phyloP scores from a whole-genome alignment of 1,140 invertebrate species.

The Phymorhynchus buccinoides region DNA sequence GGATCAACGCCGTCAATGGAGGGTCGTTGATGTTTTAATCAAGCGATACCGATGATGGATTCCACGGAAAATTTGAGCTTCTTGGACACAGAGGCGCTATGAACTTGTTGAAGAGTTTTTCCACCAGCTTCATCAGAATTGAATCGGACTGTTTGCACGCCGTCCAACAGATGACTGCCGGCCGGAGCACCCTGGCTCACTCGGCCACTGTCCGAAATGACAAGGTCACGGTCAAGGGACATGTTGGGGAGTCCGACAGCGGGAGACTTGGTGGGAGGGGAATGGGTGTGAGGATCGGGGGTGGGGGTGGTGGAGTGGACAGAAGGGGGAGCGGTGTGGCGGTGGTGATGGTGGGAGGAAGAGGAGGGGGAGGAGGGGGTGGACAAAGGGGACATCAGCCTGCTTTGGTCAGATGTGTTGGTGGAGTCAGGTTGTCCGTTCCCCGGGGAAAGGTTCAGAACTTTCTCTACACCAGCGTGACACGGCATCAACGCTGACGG shows the following conservation, averaged over 20 bases:
- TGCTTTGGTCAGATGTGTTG: neutral
- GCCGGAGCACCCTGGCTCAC: neutral
- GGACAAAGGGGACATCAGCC: neutral
- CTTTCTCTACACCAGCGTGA: neutral
- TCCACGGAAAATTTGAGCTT: slow-evolving; percentile 53
- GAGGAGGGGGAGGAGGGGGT: neutral
- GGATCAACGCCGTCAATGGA: too few species aligned
- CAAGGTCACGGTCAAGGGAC: slow-evolving; percentile 18
- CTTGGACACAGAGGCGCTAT: too few species aligned
- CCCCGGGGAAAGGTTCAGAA: neutral
- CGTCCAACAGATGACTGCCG: neutral
- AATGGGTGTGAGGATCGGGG: neutral
- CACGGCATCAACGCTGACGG: neutral
- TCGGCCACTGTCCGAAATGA: neutral
- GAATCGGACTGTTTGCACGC: too few species aligned
- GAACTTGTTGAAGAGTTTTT: too few species aligned
- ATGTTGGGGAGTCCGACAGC: neutral
- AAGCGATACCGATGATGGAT: slow-evolving; percentile 47
- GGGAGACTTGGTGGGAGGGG: neutral
- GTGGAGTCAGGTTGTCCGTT: neutral
- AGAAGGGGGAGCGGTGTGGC: neutral
- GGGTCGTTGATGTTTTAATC: too few species aligned
- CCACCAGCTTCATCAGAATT: too few species aligned
- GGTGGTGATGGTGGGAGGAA: neutral
- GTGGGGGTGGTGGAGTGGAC: neutral